Percentiles rank a stretch among this genome's conserved stretches.
Conservation (phyloP, 2,113 vertebrate species). For the Carassius auratus region DNA sequence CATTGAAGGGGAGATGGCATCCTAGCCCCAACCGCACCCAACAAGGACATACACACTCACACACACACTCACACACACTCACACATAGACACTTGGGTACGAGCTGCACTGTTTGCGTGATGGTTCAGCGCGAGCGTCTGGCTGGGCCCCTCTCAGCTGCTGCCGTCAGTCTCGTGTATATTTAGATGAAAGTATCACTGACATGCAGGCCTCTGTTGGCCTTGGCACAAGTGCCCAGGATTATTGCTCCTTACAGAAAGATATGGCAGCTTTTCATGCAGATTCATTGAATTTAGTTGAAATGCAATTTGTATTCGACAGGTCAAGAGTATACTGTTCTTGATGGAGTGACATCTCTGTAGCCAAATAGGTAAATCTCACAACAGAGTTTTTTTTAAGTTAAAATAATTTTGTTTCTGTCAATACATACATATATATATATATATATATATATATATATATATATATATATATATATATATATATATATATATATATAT, state of each 20-base stretch:
- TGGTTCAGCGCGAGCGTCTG: background rate
- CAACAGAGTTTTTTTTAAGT: background rate
- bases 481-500: too few species aligned
- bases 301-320: constrained; percentile 6
- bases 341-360: background rate
- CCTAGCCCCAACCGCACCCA: constrained; percentile 51
- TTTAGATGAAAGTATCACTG: constrained; percentile 89
- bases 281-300: background rate
- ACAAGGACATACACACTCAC: constrained; percentile 41
- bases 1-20: constrained; percentile 62
- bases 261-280: constrained; percentile 25
- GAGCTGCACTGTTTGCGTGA: constrained; percentile 43
- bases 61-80: constrained; percentile 55
- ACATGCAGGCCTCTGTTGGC: constrained; percentile 86
- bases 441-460: too few species aligned
- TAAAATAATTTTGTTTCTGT: too few species aligned
- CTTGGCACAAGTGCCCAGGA: constrained; percentile 75
- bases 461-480: too few species aligned
- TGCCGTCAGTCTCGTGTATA: constrained; percentile 83
- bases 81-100: background rate
- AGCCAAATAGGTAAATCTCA: background rate
- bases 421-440: too few species aligned
- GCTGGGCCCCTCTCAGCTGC: constrained; percentile 81
- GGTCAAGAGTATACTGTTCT: background rate
- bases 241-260: constrained; percentile 61